A percentile compares a stretch with the other conserved stretches of the same genome.
These are phyloP conservation scores for Erannis defoliaria DNA, from an alignment of 2,888 invertebrate genomes.

Conservation along the genomic window DNA sequence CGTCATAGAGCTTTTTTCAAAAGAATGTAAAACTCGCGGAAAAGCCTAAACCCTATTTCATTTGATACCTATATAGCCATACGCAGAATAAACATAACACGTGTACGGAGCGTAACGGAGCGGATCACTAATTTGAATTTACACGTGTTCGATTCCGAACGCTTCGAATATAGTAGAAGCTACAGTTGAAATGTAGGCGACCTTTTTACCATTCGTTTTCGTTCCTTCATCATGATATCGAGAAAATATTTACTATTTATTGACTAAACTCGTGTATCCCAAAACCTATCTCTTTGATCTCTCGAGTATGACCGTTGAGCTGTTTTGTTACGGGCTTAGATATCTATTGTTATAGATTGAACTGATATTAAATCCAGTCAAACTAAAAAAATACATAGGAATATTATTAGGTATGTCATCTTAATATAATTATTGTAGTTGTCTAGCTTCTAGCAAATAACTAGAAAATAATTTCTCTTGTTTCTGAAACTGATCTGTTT, in stretches of 20 bases:
- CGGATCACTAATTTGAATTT: slow-evolving; percentile 11
- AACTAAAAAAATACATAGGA: background rate
- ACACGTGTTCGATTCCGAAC: slow-evolving; percentile 8
- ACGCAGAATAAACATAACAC: too few species aligned
- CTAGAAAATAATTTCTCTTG: too few species aligned
- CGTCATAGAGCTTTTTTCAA: too few species aligned
- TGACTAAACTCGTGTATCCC: background rate
- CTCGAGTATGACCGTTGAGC: background rate
- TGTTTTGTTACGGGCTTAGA: background rate
- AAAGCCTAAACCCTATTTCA: too few species aligned
- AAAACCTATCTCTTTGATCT: background rate
- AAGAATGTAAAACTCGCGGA: too few species aligned
- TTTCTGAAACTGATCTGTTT: too few species aligned
- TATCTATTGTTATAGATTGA: background rate
- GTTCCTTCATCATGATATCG: background rate
- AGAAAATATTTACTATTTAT: background rate
- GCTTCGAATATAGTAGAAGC: background rate
- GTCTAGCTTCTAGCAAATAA: too few species aligned
- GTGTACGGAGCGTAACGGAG: background rate
- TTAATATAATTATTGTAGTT: too few species aligned
- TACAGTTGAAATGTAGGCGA: background rate
- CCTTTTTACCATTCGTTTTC: background rate
- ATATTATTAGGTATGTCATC: background rate
- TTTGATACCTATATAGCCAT: too few species aligned
- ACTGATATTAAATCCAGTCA: background rate